Evolutionary conservation across 2,797 vertebrate genomes (phyloP).

Genomic region (Syndactyla subalaris): DNA sequence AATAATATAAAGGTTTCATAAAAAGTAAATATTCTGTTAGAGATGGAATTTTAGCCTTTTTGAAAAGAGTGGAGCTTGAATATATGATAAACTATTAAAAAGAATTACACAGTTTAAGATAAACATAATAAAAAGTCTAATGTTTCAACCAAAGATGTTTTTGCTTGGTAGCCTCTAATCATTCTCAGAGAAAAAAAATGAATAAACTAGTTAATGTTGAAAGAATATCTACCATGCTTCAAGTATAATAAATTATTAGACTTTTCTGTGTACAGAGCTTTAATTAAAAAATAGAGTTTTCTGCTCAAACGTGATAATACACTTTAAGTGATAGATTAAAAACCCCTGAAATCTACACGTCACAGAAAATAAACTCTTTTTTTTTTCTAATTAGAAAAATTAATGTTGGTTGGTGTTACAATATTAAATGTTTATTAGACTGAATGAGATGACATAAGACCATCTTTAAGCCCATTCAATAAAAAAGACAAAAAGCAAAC

Average conservation of each 20-base stretch:
- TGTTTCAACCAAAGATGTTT: not conserved
- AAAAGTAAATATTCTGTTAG: not conserved
- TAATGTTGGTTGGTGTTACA: not conserved
- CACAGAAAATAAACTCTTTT: not conserved
- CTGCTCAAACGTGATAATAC: slow-evolving; percentile 12
- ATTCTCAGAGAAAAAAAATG: slow-evolving; percentile 22
- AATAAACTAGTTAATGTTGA: slow-evolving; percentile 11
- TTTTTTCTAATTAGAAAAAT: not conserved
- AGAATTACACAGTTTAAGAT: not conserved
- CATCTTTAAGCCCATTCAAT: not conserved
- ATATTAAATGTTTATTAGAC: not conserved
- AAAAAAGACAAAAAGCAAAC: not conserved
- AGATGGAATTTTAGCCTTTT: not conserved
- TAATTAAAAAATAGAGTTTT: slow-evolving; percentile 46
- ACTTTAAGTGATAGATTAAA: slow-evolving; percentile 11
- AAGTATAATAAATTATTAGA: slow-evolving; percentile 37
- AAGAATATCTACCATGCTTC: slow-evolving; percentile 26
- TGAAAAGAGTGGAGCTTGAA: not conserved
- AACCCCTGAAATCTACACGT: not conserved
- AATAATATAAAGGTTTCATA: not conserved
- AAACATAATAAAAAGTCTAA: slow-evolving; percentile 5
- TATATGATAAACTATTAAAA: not conserved
- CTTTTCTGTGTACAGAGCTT: not conserved
- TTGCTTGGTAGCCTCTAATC: not conserved
- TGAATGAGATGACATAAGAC: not conserved